A percentile compares a stretch with the other conserved stretches of the same genome.
Evolutionary conservation across 2,797 vertebrate species (phyloP).

Genomic region (Mastacembelus armatus): DNA sequence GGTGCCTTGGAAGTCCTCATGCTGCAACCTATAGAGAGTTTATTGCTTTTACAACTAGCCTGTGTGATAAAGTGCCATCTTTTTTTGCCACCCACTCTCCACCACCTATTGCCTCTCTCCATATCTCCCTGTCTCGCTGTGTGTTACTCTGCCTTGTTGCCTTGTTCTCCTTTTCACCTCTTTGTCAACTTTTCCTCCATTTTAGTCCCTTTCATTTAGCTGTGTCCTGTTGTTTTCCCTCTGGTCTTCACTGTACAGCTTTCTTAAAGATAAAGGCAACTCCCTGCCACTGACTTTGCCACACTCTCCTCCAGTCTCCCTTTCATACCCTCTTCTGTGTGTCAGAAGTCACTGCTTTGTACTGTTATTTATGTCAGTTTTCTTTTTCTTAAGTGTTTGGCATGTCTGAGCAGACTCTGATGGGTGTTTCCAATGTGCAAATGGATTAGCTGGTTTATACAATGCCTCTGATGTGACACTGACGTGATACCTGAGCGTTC

Average conservation of each 20-base stretch:
- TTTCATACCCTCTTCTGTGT: background rate
- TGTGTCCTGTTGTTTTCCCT: conserved; percentile 8
- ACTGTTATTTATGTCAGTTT: conserved; percentile 7
- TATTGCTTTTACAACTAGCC: conserved; percentile 72
- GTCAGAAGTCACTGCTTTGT: conserved; percentile 8
- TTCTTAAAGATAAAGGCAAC: too few relatives aligned
- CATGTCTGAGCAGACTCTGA: conserved; percentile 14
- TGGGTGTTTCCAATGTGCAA: conserved; percentile 25
- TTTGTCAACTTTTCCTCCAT: conserved; percentile 27
- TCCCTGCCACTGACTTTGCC: conserved; percentile 7
- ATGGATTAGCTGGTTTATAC: conserved; percentile 3
- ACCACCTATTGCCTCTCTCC: conserved; percentile 22
- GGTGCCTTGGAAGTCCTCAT: conserved; percentile 65
- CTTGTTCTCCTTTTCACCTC: conserved; percentile 18
- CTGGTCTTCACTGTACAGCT: background rate
- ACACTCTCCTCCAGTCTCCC: background rate
- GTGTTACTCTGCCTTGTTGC: conserved; percentile 25
- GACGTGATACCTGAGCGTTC: conserved; percentile 13
- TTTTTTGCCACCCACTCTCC: conserved; percentile 55
- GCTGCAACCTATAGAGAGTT: conserved; percentile 65
- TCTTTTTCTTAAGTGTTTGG: background rate
- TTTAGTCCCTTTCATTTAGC: conserved; percentile 22
- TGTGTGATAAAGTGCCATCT: conserved; percentile 67
- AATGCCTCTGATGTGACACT: background rate
- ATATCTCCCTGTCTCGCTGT: conserved; percentile 22